Conservation (phyloP, 2,888 invertebrate genomes). For the Drosophila parthenogenetica region DNA sequence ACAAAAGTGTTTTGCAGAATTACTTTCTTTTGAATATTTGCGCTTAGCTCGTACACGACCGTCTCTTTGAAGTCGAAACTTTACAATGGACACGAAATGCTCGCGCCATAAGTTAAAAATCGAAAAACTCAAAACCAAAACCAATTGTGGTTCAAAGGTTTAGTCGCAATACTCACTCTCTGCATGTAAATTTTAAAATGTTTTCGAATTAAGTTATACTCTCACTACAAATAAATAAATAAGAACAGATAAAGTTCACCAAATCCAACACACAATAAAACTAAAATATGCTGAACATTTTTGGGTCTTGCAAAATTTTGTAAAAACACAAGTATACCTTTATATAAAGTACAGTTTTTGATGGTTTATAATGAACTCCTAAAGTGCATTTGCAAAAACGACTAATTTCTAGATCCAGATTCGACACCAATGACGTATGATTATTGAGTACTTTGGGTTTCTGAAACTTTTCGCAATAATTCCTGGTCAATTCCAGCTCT, state of each 20-base stretch:
- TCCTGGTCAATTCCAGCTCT: constrained; percentile 13
- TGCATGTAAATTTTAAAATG: constrained; percentile 10
- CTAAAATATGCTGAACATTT: constrained; percentile 10
- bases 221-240: constrained; percentile 16
- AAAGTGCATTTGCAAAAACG: constrained; percentile 7
- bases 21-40: constrained; percentile 19
- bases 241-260: constrained; percentile 1
- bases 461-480: constrained; percentile 5
- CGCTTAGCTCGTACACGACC: constrained; percentile 61
- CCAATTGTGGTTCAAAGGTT: constrained; percentile 70
- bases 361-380: not conserved
- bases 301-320: not conserved
- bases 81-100: constrained; percentile 56
- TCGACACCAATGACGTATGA: constrained; percentile 2
- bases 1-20: constrained; percentile 1
- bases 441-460: not conserved
- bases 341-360: no score
- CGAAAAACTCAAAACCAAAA: constrained; percentile 38
- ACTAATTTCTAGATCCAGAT: not conserved
- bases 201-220: constrained; percentile 25
- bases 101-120: constrained; percentile 39
- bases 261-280: constrained; percentile 12
- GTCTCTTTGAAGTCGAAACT: constrained; percentile 60
- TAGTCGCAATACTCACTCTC: constrained; percentile 23
- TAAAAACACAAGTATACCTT: not conserved